Evolutionary conservation across 35 echinoderm and acorn worm genomes (phyloP).

Genomic region (Patiria miniata): DNA sequence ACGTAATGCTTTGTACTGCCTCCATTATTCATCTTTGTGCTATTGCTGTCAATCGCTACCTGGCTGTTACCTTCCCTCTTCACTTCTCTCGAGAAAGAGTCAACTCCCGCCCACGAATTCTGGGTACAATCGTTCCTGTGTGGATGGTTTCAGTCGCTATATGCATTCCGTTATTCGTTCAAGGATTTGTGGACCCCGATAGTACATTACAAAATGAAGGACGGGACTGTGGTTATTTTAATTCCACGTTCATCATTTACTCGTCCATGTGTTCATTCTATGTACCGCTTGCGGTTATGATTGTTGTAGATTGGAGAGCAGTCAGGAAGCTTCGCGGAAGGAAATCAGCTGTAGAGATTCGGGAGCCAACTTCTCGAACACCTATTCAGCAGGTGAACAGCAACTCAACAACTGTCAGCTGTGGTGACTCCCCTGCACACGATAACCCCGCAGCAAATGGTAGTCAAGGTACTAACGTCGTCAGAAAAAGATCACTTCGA

Average conservation of each 20-base stretch:
- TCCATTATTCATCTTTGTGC: conserved; percentile 97
- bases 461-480: neutral
- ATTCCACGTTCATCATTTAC: conserved; percentile 93
- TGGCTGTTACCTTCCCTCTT: conserved; percentile 97
- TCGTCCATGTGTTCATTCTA: conserved; percentile 99
- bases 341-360: conserved; percentile 45
- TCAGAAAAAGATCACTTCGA: conserved; percentile 59
- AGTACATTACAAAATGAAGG: conserved; percentile 78
- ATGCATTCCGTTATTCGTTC: conserved; percentile 70
- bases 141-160: conserved; percentile 88
- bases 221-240: conserved; percentile 83
- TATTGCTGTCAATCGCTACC: conserved; percentile 96
- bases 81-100: conserved; percentile 87
- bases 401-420: conserved; percentile 27
- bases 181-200: conserved; percentile 80
- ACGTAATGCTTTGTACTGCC: conserved; percentile 94
- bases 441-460: conserved; percentile 31
- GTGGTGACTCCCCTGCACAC: conserved; percentile 5
- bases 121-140: conserved; percentile 95
- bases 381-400: conserved; percentile 32
- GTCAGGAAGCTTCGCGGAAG: conserved; percentile 85
- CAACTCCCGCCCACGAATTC: conserved; percentile 85
- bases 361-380: conserved; percentile 32
- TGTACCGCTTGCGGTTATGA: conserved; percentile 91
- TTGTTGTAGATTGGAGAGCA: conserved; percentile 90